A percentile compares a stretch with the other conserved stretches of the same genome.
phyloP scores from a whole-genome alignment of 64 coral and sea anemone species.

The Cladopsammia gracilis region DNA sequence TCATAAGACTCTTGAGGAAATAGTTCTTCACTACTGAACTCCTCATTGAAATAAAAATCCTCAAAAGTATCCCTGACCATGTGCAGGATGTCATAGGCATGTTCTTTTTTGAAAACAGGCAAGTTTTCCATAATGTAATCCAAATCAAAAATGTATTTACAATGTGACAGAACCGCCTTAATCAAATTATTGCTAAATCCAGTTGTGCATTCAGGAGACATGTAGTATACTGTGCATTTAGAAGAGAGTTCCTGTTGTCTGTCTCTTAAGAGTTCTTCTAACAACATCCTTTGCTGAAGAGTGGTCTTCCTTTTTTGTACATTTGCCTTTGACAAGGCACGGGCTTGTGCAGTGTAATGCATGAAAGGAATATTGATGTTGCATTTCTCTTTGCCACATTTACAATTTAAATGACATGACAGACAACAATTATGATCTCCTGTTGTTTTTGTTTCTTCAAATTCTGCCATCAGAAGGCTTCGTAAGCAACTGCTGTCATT shows the following conservation, averaged over 20 bases:
- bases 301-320: constrained; percentile 19
- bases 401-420: background rate
- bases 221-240: constrained; percentile 8
- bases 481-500: constrained; percentile 1
- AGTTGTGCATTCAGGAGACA: constrained; percentile 21
- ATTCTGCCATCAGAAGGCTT: constrained; percentile 11
- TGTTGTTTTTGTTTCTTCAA: background rate
- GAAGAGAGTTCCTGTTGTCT: background rate
- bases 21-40: background rate
- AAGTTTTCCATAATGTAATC: constrained; percentile 40
- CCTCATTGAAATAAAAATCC: constrained; percentile 18
- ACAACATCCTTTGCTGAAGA: constrained; percentile 5
- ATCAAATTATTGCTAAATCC: constrained; percentile 51
- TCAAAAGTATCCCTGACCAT: constrained; percentile 66
- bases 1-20: background rate
- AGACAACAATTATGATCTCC: constrained; percentile 6
- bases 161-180: constrained; percentile 7
- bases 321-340: background rate
- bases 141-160: constrained; percentile 53
- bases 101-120: constrained; percentile 52
- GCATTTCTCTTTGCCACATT: background rate
- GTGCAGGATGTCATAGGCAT: constrained; percentile 58
- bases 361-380: background rate
- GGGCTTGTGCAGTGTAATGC: background rate
- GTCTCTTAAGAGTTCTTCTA: constrained; percentile 47